Conservation (phyloP, 2,888 invertebrate genomes). For the Blomia tropicalis region DNA sequence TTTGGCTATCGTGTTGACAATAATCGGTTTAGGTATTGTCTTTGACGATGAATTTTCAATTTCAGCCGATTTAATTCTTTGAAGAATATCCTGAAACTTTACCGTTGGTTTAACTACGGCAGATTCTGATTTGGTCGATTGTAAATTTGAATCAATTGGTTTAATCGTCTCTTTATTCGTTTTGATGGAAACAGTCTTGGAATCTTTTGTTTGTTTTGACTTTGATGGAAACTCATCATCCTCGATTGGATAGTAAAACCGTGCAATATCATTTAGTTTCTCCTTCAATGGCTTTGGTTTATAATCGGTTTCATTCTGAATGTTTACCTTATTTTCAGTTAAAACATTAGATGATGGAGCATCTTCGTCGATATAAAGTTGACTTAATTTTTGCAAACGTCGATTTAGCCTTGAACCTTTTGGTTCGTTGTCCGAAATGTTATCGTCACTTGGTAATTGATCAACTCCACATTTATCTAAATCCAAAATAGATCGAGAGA, state of each 20-base stretch:
- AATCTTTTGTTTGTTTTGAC: neutral
- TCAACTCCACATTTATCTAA: neutral
- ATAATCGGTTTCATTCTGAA: neutral
- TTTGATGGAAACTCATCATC: neutral
- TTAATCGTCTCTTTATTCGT: neutral
- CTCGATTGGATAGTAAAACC: conserved; percentile 2
- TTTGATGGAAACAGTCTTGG: neutral
- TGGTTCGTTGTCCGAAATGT: neutral
- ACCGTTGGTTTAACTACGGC: neutral
- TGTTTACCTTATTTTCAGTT: conserved; percentile 7
- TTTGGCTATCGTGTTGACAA: neutral
- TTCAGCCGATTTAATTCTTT: neutral
- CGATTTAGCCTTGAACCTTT: neutral
- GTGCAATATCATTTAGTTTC: neutral
- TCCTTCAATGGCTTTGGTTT: neutral
- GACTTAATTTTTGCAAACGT: neutral
- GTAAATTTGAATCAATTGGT: too few relatives aligned
- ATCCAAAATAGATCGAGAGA: neutral
- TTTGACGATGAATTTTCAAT: neutral
- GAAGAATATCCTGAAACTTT: neutral
- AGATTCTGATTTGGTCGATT: neutral
- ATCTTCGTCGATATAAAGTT: neutral
- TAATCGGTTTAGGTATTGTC: neutral
- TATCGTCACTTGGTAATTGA: neutral
- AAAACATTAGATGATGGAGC: neutral